Percentiles rank a stretch among this genome's conserved stretches.
These are phyloP conservation scores for Albula glossodonta DNA, from an alignment of 2,113 vertebrate genomes.

Conservation along the genomic window DNA sequence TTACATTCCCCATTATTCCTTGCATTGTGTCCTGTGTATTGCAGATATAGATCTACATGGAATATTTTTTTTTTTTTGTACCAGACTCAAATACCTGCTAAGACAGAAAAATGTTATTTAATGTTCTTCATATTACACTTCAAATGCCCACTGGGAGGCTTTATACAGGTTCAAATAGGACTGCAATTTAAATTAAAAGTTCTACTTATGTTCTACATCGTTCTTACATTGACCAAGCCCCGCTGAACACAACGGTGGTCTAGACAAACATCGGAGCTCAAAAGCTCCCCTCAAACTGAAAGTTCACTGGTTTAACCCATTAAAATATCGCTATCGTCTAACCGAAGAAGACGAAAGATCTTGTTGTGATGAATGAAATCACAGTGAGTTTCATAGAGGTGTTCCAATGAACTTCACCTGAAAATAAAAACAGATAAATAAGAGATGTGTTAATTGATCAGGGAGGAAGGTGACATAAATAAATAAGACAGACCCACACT, in stretches of 20 bases:
- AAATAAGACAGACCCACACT: neutral
- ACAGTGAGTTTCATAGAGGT: neutral
- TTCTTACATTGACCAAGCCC: neutral
- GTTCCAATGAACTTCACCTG: neutral
- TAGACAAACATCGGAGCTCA: neutral
- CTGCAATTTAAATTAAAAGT: no score
- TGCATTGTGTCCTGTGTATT: neutral
- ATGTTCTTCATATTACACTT: neutral
- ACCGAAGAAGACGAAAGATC: neutral
- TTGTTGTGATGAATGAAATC: neutral
- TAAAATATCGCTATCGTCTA: neutral
- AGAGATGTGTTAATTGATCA: slow-evolving; percentile 11
- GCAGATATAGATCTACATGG: no score
- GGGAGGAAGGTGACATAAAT: slow-evolving; percentile 13
- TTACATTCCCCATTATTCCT: neutral
- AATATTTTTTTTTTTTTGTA: no score
- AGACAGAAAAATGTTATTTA: no score
- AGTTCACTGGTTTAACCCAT: neutral
- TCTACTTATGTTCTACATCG: no score
- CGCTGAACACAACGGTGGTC: neutral
- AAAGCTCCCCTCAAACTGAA: neutral
- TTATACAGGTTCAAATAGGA: neutral
- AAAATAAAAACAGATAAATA: slow-evolving; percentile 26
- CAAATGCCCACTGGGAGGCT: neutral
- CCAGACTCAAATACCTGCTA: no score